A percentile compares a stretch with the other conserved stretches of the same genome.
These are phyloP conservation scores for Melanogrammus aeglefinus DNA, from an alignment of 2,797 vertebrate genomes.

Conservation along the genomic window DNA sequence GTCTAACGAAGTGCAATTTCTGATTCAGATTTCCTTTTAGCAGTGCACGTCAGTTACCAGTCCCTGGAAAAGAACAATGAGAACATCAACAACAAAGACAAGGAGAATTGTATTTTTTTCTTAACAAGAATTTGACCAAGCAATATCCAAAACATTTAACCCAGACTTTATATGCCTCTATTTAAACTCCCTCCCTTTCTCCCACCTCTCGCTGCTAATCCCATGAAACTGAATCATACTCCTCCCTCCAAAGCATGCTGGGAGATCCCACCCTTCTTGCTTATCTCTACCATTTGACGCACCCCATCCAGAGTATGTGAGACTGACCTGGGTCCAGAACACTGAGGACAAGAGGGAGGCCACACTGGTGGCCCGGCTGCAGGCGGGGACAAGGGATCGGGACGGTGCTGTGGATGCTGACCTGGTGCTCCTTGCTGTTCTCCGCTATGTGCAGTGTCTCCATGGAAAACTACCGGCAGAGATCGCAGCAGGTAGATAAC, in stretches of 20 bases:
- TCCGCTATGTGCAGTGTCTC: slow-evolving; percentile 76
- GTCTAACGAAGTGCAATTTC: no score
- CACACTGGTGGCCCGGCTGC: slow-evolving; percentile 59
- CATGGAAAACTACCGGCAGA: slow-evolving; percentile 71
- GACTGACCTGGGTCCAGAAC: slow-evolving; percentile 74
- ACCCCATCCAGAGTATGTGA: neutral
- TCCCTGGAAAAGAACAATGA: no score
- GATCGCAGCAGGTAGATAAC: neutral
- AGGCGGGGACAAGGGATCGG: slow-evolving; percentile 70
- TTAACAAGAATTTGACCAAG: no score
- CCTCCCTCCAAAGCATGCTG: neutral
- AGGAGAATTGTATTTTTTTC: no score
- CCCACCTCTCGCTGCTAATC: no score
- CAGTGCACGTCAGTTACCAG: neutral
- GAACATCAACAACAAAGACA: no score
- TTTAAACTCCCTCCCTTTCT: neutral
- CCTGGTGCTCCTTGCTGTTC: slow-evolving; percentile 70
- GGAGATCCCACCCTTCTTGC: no score
- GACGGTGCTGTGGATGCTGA: slow-evolving; percentile 75
- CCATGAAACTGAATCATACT: no score
- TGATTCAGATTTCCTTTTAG: neutral
- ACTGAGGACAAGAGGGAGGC: slow-evolving; percentile 70
- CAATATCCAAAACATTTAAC: no score
- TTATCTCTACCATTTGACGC: no score
- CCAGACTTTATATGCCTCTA: no score